Evolutionary conservation across 1,140 invertebrate genomes (phyloP).

Genomic region (Daktulosphaira vitifoliae): DNA sequence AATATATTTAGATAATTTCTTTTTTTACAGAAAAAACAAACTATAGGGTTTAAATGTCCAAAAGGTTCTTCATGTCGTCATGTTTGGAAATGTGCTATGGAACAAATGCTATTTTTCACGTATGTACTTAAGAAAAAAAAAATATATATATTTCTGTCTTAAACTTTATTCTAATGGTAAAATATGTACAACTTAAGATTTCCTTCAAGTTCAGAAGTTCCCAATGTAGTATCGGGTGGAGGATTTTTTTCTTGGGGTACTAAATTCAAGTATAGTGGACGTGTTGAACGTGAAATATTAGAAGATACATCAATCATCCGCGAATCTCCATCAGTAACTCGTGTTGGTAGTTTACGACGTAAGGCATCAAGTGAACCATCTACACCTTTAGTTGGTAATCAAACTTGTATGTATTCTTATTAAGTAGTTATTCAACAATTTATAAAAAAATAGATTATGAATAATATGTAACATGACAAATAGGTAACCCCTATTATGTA

Average conservation of each 20-base stretch:
- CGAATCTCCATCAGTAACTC: conserved; percentile 52
- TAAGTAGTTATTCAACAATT: too few species aligned
- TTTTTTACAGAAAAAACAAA: conserved; percentile 83
- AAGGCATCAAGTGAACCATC: conserved; percentile 76
- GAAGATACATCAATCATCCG: conserved; percentile 54
- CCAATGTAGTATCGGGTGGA: conserved; percentile 79
- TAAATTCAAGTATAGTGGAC: conserved; percentile 82
- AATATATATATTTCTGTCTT: too few species aligned
- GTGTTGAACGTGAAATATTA: conserved; percentile 79
- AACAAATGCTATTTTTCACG: conserved; percentile 97
- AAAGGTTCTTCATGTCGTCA: conserved; percentile 82
- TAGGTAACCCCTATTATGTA: too few species aligned
- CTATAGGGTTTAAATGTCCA: conserved; percentile 90
- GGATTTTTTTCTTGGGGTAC: conserved; percentile 89
- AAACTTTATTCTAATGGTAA: too few species aligned
- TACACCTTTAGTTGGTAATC: conserved; percentile 55
- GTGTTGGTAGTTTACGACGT: conserved; percentile 54
- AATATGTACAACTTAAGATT: too few species aligned
- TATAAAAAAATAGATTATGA: too few species aligned
- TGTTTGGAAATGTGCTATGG: conserved; percentile 91
- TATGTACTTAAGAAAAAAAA: conserved; percentile 59
- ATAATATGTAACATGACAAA: too few species aligned
- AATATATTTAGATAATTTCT: conserved; percentile 34
- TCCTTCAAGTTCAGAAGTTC: conserved; percentile 74
- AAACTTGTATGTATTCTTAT: conserved; percentile 35